Base-by-base conservation (phyloP, 1,140 invertebrate species). In the Dreissena polymorpha region DNA sequence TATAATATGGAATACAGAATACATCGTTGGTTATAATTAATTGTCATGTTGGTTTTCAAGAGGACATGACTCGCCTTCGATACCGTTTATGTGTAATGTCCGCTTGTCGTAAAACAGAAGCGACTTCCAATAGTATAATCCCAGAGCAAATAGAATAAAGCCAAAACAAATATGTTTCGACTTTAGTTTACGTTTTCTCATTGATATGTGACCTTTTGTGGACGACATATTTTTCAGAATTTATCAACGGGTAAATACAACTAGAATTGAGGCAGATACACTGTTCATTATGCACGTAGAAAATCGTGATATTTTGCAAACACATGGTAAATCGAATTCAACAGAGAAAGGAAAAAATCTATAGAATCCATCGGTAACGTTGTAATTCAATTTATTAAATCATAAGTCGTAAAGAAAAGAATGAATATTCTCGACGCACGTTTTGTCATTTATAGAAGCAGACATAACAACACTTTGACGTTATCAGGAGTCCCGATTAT, bases 391-490 rank as follows among this genome's bases (percentile, higher is more conserved):
- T 74, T 65, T 12, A 83, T 21, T 27, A 81, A 64, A 68, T 85
- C 84, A 8, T 82, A 51, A 5, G 57, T 51, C 0, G 84, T 70
- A 0, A 85, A 50, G 53, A 68, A 65, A 10, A 86, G 25, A 2
- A 86, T 78, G 60, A 86, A 74, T 27, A 83, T 70, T 64, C 74
- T 39, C 0, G 79, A 78, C 25, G 79, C 72, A 64, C 72, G 69
- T 16, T 76, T 64, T 53, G 49, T 29, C 75, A 86, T 55, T 83
- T 83, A 51, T 68, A 72, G 39, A 72, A 77, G 29, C 83, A 86
- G 0, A 86, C 74, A 49, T 83, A n/a, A 67, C 3, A 83, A 39
- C 23, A 86, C 79, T 6, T 83, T n/a, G 23, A 72, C 63, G 55
- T 86, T 86, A 7, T 80, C 85, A 67, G 69, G 57, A 12, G 68